Conservation (phyloP, 2,797 vertebrate genomes). For the Mormyrus proboscirostris region DNA sequence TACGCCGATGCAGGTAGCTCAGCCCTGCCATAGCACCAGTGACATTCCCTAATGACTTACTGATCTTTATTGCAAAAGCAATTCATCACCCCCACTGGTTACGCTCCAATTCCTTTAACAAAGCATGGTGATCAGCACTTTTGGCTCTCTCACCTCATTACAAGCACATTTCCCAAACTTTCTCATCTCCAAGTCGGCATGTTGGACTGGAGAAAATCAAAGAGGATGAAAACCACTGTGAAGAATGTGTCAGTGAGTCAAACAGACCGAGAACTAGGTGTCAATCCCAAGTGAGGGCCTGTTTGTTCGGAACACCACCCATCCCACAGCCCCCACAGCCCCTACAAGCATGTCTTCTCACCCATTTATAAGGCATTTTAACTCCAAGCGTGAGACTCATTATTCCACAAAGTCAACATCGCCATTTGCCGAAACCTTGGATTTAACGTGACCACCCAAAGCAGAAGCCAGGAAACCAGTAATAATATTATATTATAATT, state of each 20-base stretch:
- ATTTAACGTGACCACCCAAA: neutral
- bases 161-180: conserved; percentile 21
- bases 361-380: neutral
- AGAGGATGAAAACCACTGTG: neutral
- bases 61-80: conserved; percentile 44
- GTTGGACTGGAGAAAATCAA: neutral
- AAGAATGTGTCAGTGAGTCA: conserved; percentile 32
- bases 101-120: neutral
- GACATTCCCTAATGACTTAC: conserved; percentile 8
- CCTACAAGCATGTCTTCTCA: neutral
- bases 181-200: conserved; percentile 3
- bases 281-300: conserved; percentile 26
- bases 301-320: conserved; percentile 14
- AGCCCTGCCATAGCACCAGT: neutral
- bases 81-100: conserved; percentile 30
- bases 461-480: neutral
- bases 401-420: neutral
- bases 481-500: neutral
- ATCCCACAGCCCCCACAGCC: neutral
- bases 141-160: neutral
- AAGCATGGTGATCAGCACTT: conserved; percentile 13
- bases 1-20: neutral
- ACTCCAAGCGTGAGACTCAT: neutral
- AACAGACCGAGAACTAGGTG: conserved; percentile 31
- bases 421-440: neutral